phyloP scores from a whole-genome alignment of 2,113 vertebrate species.

The Acrocephalus arundinaceus region DNA sequence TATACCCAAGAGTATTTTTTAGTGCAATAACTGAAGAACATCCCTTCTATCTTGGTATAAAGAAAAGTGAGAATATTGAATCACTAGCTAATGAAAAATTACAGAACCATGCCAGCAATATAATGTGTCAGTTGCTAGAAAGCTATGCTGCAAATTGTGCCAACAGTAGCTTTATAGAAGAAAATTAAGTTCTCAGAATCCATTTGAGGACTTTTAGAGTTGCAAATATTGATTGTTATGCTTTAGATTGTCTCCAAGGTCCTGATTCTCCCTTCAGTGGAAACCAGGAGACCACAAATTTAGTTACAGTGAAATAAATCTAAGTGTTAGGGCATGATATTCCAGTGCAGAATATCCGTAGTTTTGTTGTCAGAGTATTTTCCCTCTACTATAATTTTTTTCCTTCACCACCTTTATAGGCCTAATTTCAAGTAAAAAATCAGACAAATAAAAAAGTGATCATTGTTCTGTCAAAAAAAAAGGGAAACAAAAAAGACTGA shows the following conservation, averaged over 20 bases:
- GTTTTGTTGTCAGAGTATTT: neutral
- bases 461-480: neutral
- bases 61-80: conserved; percentile 22
- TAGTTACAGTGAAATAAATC: conserved; percentile 51
- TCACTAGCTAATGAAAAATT: conserved; percentile 37
- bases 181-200: conserved; percentile 46
- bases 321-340: neutral
- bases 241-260: conserved; percentile 39
- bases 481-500: neutral
- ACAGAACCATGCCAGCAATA: neutral
- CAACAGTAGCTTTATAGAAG: conserved; percentile 14
- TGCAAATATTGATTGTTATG: conserved; percentile 45
- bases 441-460: neutral
- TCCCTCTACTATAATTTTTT: neutral
- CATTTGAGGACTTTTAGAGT: conserved; percentile 22
- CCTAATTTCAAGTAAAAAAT: conserved; percentile 22
- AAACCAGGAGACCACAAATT: conserved; percentile 24
- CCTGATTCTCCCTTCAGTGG: conserved; percentile 13
- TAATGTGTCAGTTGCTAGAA: conserved; percentile 11
- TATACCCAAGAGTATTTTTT: conserved; percentile 32
- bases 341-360: conserved; percentile 6
- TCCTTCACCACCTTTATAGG: neutral
- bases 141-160: neutral
- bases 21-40: conserved; percentile 3
- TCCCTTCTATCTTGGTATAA: neutral